Conservation (phyloP, 2,888 invertebrate genomes). For the Furcula furcula region DNA sequence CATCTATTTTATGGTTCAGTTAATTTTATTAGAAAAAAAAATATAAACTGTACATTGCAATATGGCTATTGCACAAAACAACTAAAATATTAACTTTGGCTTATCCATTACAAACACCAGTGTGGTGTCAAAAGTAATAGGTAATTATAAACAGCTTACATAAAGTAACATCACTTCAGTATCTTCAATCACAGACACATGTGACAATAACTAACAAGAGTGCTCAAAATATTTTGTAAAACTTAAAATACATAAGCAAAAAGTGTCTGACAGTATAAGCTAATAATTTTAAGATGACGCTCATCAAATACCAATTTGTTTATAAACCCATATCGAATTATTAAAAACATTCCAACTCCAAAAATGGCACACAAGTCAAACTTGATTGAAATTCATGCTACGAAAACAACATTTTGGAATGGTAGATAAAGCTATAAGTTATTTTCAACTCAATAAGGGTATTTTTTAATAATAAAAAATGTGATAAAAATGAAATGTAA, state of each 20-base stretch:
- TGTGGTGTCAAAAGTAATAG: conserved; percentile 47
- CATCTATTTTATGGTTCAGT: conserved; percentile 55
- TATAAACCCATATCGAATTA: conserved; percentile 5
- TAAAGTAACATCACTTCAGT: conserved; percentile 38
- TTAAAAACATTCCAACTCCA: conserved; percentile 20
- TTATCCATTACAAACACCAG: conserved; percentile 70
- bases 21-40: conserved; percentile 52
- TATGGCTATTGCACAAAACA: conserved; percentile 75
- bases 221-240: conserved; percentile 28
- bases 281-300: too few species aligned
- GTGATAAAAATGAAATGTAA: conserved; percentile 11
- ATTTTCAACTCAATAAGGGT: conserved; percentile 17
- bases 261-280: conserved; percentile 7
- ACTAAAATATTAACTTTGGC: conserved; percentile 79
- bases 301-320: conserved; percentile 6
- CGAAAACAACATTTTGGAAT: conserved; percentile 43
- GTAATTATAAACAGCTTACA: conserved; percentile 33
- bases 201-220: conserved; percentile 34
- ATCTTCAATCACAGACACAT: conserved; percentile 43
- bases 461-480: conserved; percentile 17
- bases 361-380: conserved; percentile 56
- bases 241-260: conserved; percentile 24
- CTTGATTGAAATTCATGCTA: conserved; percentile 27
- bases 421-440: conserved; percentile 36
- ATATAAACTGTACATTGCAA: conserved; percentile 77